These are phyloP conservation scores for Macrotis lagotis DNA, from an alignment of 2,113 vertebrate species.

Conservation along the genomic window DNA sequence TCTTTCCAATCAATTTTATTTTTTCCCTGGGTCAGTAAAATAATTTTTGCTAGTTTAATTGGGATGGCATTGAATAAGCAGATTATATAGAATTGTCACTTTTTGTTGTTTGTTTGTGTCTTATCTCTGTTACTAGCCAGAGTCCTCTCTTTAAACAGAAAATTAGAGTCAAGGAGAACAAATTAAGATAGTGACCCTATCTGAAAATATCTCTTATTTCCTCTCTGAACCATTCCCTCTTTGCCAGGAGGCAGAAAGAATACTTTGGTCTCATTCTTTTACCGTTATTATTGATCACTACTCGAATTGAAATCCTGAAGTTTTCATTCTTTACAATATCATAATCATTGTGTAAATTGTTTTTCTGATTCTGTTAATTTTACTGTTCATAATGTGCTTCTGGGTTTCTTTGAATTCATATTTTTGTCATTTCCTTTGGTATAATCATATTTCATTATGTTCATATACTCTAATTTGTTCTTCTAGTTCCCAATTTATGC, in stretches of 20 bases:
- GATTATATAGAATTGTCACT: too few species aligned
- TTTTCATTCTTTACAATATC: neutral
- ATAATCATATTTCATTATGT: neutral
- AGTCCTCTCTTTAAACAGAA: neutral
- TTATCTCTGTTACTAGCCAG: neutral
- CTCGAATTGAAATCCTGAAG: neutral
- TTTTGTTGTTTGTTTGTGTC: too few species aligned
- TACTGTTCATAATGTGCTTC: neutral
- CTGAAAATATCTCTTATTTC: neutral
- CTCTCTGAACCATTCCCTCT: neutral
- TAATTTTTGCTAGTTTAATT: too few species aligned
- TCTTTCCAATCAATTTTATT: too few species aligned
- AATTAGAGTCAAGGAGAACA: neutral
- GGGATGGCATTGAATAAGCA: too few species aligned
- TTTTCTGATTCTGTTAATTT: neutral
- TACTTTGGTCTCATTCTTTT: too few species aligned
- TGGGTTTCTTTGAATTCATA: neutral
- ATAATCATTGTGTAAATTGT: neutral
- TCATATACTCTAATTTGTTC: neutral
- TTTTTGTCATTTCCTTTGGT: neutral
- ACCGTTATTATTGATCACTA: neutral
- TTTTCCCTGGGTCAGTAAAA: too few species aligned
- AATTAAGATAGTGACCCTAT: neutral
- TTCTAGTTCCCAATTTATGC: neutral
- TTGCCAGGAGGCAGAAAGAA: too few species aligned